Percentiles rank a stretch among this genome's conserved stretches.
Conservation (phyloP, 2,113 vertebrate genomes). For the Hyla sarda region DNA sequence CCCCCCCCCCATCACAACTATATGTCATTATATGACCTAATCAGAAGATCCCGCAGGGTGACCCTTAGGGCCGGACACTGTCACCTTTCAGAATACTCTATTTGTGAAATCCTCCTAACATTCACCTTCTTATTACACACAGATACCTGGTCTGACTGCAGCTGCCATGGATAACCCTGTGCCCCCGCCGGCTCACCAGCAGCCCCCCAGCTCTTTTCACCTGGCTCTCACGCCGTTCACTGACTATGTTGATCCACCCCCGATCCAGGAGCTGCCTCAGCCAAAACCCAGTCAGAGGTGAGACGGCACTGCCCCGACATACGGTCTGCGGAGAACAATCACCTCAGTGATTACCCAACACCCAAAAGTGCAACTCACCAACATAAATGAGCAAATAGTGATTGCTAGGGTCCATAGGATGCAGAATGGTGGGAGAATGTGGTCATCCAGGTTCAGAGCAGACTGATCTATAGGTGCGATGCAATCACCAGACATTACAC, state of each 20-base stretch:
- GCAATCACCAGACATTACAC: not conserved
- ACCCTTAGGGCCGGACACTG: no score
- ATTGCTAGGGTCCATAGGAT: not conserved
- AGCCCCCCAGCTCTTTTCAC: not conserved
- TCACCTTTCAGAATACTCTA: not conserved
- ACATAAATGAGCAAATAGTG: not conserved
- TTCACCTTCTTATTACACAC: not conserved
- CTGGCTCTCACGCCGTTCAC: constrained; percentile 42
- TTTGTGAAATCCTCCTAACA: no score
- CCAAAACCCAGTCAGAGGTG: constrained; percentile 39
- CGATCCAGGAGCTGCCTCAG: constrained; percentile 57
- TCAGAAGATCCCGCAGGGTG: no score
- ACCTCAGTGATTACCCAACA: not conserved
- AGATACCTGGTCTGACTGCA: constrained; percentile 55
- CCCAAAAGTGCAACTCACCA: not conserved
- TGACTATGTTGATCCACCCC: constrained; percentile 70
- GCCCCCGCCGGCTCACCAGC: not conserved
- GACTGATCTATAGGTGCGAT: not conserved
- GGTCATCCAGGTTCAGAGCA: not conserved
- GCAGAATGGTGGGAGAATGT: not conserved
- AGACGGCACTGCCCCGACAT: constrained; percentile 23
- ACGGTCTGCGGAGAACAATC: not conserved
- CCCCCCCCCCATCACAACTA: no score
- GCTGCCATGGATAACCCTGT: not conserved
- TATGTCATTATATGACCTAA: no score